Base-by-base conservation (phyloP, 2,888 invertebrate genomes). In the Horisme vitalbata region DNA sequence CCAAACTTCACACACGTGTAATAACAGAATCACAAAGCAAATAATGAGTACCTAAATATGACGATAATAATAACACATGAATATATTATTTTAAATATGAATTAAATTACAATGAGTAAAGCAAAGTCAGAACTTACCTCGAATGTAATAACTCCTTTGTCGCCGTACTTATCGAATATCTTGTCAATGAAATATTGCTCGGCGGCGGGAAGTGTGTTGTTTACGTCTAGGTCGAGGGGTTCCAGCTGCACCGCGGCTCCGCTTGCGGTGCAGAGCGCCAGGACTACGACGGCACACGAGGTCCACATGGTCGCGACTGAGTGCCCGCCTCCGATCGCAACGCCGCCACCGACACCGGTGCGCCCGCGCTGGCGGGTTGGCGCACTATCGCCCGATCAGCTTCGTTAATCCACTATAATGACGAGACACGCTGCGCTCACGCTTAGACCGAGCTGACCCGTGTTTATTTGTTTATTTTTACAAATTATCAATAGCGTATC, bases 111-210 rank as follows among this genome's bases (percentile, higher is more conserved):
- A 35, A 11, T 21, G 2, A 26, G 21, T 20, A 13, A 28, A 28
- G 8, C 4, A 28, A 13, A 13, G n/a, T 18, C 30, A 33, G 49
- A 54, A 39, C 84, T 75, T 61, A 90, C 91, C 81, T 92, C 92
- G 57, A 91, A 91, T 14, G 90, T 89, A 63, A 92, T 91, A 52
- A 90, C 74, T 35, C 90, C 91, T 63, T 85, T 83, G 55, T 90
- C 79, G 13, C 92, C 92, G 60, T 92, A 92, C 65, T 92, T 92
- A 60, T 84, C 78, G 66, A 92, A 92, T 63, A 91, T 90, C 66
- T 88, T 84, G 57, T 83, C 76, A 52, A 91, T 85, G 70, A 90
- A 91, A 66, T 85, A 91, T 56, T 79, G 76, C 63, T 90, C 86
- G 0, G 88, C 85, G 15, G 75, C 76, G 21, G 73, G 51, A 1